Conservation (phyloP, 2,888 invertebrate genomes). For the Acanthacorydalis orientalis region DNA sequence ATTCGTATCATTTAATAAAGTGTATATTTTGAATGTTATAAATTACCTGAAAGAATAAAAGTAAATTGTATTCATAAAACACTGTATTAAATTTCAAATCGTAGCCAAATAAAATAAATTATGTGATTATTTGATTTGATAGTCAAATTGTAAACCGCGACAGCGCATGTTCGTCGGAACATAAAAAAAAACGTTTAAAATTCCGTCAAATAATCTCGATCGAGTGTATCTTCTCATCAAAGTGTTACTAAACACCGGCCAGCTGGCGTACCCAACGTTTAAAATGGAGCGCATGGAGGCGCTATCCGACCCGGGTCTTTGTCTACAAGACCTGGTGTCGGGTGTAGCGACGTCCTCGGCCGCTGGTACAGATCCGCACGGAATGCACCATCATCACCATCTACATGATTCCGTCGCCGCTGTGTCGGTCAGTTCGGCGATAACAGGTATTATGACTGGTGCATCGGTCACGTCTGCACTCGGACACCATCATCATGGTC, state of each 20-base stretch:
- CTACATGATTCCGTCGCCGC: conserved; percentile 34
- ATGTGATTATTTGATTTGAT: too few species aligned
- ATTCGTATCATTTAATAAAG: too few species aligned
- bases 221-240: too few species aligned
- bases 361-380: conserved; percentile 30
- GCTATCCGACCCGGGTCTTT: conserved; percentile 50
- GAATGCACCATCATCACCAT: conserved; percentile 32
- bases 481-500: conserved; percentile 28
- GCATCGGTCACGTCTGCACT: conserved; percentile 25
- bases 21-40: too few species aligned
- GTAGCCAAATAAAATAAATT: too few species aligned
- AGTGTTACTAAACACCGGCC: background rate
- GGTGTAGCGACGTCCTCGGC: conserved; percentile 34
- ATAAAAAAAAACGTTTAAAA: too few species aligned
- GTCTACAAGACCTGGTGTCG: conserved; percentile 56
- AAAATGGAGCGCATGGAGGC: conserved; percentile 50
- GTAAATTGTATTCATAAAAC: too few species aligned
- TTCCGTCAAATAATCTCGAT: too few species aligned
- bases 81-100: too few species aligned
- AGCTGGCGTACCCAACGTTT: background rate
- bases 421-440: conserved; percentile 37
- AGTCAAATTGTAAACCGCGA: too few species aligned
- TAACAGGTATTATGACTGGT: conserved; percentile 38
- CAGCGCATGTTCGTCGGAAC: too few species aligned
- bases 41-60: too few species aligned